These are phyloP conservation scores for Drosophila fuyamai DNA, from an alignment of 1,140 invertebrate genomes.

Conservation along the genomic window DNA sequence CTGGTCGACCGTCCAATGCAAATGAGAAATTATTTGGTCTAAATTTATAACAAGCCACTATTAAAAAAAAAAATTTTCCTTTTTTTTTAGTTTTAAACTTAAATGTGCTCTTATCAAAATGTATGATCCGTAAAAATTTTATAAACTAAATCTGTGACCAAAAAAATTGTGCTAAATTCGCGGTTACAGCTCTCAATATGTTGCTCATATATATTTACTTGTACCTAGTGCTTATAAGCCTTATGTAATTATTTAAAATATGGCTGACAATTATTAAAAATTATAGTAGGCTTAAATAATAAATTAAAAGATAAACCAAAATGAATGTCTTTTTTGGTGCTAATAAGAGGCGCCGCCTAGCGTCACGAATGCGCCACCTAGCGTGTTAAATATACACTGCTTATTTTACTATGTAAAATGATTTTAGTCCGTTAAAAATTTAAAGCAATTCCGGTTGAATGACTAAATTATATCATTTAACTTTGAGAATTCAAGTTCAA, in stretches of 20 bases:
- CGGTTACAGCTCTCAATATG: too few species aligned
- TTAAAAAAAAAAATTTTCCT: too few species aligned
- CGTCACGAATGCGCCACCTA: too few species aligned
- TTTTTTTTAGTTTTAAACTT: too few species aligned
- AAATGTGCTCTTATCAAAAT: too few species aligned
- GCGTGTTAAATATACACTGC: background rate
- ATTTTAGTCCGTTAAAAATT: background rate
- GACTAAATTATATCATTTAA: background rate
- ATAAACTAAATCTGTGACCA: too few species aligned
- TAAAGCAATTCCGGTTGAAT: background rate
- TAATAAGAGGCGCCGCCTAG: background rate
- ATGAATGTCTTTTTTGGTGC: too few species aligned
- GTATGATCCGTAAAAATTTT: too few species aligned
- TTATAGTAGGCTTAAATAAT: too few species aligned
- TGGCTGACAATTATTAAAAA: too few species aligned
- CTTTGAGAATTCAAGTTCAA: conserved; percentile 43
- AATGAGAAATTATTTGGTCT: conserved; percentile 74
- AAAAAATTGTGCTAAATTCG: too few species aligned
- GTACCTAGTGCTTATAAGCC: background rate
- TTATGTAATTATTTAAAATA: background rate
- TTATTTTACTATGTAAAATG: background rate
- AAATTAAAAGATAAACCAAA: too few species aligned
- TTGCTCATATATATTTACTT: background rate
- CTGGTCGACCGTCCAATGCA: conserved; percentile 63
- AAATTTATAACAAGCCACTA: conserved; percentile 1